These are phyloP conservation scores for Aythya fuligula DNA, from an alignment of 2,797 vertebrate genomes.

Conservation along the genomic window DNA sequence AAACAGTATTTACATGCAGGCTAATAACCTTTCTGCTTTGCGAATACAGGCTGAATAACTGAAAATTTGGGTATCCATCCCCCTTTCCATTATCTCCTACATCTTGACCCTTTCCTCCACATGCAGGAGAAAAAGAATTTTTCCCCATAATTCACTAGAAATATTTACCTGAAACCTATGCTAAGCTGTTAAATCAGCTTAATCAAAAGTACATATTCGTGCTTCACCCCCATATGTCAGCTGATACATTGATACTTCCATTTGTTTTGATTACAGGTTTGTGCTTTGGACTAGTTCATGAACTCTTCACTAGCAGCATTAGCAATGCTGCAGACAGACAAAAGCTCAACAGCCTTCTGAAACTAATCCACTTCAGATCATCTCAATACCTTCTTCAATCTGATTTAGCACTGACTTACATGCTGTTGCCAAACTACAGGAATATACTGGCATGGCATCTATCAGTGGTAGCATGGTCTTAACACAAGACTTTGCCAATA, in stretches of 20 bases:
- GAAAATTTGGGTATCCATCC: neutral
- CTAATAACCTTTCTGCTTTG: neutral
- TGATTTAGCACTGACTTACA: neutral
- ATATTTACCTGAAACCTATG: neutral
- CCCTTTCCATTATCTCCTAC: neutral
- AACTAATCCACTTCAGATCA: neutral
- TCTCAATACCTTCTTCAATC: no score
- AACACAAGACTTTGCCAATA: neutral
- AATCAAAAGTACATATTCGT: neutral
- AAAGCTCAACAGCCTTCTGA: neutral
- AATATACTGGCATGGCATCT: neutral
- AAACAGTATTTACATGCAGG: neutral
- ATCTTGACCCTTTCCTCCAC: neutral
- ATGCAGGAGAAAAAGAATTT: neutral
- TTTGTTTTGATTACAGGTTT: neutral
- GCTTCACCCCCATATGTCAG: rapidly evolving
- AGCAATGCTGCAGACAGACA: neutral
- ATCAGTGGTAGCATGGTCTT: neutral
- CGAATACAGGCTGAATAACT: neutral
- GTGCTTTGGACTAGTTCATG: neutral
- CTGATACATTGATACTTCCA: neutral
- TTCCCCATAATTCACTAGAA: neutral
- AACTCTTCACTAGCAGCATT: neutral
- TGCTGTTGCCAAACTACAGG: neutral
- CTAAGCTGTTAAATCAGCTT: neutral